Percentiles rank a stretch among this genome's conserved stretches.
These are phyloP conservation scores for Hypotaenidia okinawae DNA, from an alignment of 2,797 vertebrate species.

Conservation along the genomic window DNA sequence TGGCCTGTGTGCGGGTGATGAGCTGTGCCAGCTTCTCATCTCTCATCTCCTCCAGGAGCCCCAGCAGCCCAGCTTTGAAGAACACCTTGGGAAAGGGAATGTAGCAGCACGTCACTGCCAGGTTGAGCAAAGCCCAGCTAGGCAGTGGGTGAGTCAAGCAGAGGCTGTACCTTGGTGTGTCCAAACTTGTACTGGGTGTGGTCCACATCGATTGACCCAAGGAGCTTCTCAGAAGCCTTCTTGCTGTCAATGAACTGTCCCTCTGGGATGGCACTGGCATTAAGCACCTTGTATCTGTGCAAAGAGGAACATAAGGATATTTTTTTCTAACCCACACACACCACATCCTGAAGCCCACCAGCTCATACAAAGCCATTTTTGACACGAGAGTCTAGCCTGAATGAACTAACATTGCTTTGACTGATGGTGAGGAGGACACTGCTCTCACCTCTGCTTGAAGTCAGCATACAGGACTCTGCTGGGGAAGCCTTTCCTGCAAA, in stretches of 20 bases:
- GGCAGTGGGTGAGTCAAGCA: background rate
- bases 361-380: background rate
- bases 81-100: background rate
- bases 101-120: background rate
- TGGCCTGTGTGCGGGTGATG: conserved; percentile 81
- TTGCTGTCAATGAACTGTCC: conserved; percentile 83
- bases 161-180: conserved; percentile 52
- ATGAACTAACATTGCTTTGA: background rate
- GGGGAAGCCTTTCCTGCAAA: conserved; percentile 87
- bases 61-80: conserved; percentile 66
- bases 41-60: conserved; percentile 81
- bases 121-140: background rate
- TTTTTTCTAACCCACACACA: background rate
- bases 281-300: conserved; percentile 85
- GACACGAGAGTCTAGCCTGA: background rate
- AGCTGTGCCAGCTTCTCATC: conserved; percentile 84
- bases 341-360: background rate
- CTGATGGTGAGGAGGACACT: background rate
- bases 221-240: conserved; percentile 85
- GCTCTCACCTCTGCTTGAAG: background rate
- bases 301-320: background rate
- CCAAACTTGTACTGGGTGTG: conserved; percentile 88
- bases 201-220: conserved; percentile 84
- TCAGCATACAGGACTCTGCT: conserved; percentile 78
- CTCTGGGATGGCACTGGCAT: conserved; percentile 88